These are phyloP conservation scores for Parnassius mnemosyne DNA, from an alignment of 2,888 invertebrate genomes.

Conservation along the genomic window DNA sequence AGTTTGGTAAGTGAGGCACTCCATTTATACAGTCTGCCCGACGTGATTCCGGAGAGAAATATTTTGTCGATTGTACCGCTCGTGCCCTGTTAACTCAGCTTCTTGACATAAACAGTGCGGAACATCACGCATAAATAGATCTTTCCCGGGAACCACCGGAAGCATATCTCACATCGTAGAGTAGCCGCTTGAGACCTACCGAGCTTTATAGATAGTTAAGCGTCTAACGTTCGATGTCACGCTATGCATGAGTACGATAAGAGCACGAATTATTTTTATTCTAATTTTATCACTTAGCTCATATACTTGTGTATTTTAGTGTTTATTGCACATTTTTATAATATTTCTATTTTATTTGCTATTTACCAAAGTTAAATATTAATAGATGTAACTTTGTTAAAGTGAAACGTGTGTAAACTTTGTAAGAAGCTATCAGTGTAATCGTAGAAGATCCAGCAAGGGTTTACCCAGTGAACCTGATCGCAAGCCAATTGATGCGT, in stretches of 20 bases:
- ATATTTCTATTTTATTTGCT: conserved; percentile 36
- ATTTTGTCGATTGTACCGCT: conserved; percentile 80
- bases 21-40: conserved; percentile 78
- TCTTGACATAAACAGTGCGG: conserved; percentile 71
- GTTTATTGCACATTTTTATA: conserved; percentile 61
- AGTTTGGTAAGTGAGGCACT: conserved; percentile 81
- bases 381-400: conserved; percentile 31
- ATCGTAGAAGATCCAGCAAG: conserved; percentile 55
- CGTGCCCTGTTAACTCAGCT: conserved; percentile 67
- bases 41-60: conserved; percentile 81
- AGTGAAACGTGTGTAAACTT: conserved; percentile 45
- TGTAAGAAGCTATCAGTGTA: conserved; percentile 51
- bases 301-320: conserved; percentile 62
- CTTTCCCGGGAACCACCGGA: conserved; percentile 79
- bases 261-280: conserved; percentile 66
- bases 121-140: conserved; percentile 78
- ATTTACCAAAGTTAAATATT: conserved; percentile 12
- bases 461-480: conserved; percentile 61
- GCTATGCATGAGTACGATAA: conserved; percentile 78
- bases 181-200: conserved; percentile 69
- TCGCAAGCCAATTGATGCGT: conserved; percentile 65
- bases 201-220: conserved; percentile 64
- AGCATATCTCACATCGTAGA: conserved; percentile 71
- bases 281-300: conserved; percentile 50
- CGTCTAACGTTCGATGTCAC: conserved; percentile 71